Evolutionary conservation across 2,113 vertebrate species (phyloP).

Genomic region (Phylloscopus trochilus): DNA sequence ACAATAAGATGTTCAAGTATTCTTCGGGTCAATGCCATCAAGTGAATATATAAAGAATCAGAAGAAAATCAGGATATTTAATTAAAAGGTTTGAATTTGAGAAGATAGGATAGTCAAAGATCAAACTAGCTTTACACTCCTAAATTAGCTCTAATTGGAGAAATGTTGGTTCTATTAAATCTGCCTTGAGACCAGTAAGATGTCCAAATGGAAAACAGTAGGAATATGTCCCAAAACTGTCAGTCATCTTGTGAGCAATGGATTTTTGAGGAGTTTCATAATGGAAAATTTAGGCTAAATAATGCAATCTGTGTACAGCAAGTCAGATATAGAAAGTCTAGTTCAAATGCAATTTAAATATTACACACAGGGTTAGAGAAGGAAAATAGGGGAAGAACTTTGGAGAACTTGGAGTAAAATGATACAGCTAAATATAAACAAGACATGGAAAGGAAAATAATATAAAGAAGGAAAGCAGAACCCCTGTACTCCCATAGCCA

Average conservation of each 20-base stretch:
- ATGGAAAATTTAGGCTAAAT: background rate
- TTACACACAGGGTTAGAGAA: background rate
- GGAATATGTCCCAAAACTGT: background rate
- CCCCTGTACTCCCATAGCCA: background rate
- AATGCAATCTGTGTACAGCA: background rate
- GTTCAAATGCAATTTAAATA: background rate
- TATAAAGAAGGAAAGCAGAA: background rate
- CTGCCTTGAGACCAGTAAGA: background rate
- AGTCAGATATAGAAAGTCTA: background rate
- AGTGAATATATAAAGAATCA: background rate
- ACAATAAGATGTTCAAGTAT: background rate
- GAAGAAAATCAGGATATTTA: background rate
- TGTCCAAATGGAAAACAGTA: background rate
- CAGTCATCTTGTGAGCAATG: background rate
- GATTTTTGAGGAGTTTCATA: background rate
- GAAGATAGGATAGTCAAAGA: background rate
- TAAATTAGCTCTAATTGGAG: background rate
- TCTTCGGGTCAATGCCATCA: background rate
- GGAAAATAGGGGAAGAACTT: background rate
- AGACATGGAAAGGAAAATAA: background rate
- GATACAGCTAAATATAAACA: background rate
- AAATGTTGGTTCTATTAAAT: background rate
- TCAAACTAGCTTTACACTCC: background rate
- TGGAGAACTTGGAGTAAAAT: background rate
- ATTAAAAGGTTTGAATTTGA: background rate